Evolutionary conservation across 1,140 invertebrate genomes (phyloP), one percentile per base, ranked within the genome.

Genomic region (Ptiloglossa arizonensis): DNA sequence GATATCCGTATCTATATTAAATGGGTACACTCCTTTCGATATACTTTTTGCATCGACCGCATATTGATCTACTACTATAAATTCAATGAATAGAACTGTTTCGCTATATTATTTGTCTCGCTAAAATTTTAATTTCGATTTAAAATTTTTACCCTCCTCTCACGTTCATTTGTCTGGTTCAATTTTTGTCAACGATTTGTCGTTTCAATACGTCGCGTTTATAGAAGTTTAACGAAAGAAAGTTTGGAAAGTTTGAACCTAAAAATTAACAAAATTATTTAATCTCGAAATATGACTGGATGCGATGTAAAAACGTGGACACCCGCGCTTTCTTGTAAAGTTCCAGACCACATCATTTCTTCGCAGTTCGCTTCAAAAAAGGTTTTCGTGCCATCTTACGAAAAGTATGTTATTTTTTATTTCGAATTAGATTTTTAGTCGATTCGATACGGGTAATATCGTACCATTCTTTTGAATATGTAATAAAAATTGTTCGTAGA

Each of bases 321-420:
- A 0, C 56, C 83, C 13, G 27, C 72, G 5, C n/a, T 72, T 19
- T 32, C 59, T 2, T 13, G 17, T 8, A 84, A 79, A 27, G 13
- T 11, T 29, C 68, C 79, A 9, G 82, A 85, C 24, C 84, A 85
- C 29, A 77, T 85, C 27, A 32, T 81, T 22, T 85, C 83, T 4
- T 85, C 83, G 11, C 50, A 60, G 0, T 81, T 60, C 19, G 1
- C 79, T 0, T 56, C 44, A 22, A 54, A 32, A 1, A 84, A 69
- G 32, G 46, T 32, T 0, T 85, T 85, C 48, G 24, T 78, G 5
- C 82, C 83, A 0, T 85, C 83, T 22, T 85, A 85, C 0, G 83
- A 85, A 60, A 85, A 74, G 83, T 85, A 71, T 17, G 48, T 68
- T 44, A 57, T 50, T 11, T 44, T 44, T 44, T 22, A 11, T 13